Base-by-base conservation (phyloP, 2,888 invertebrate genomes). In the Mactromeris polynyma region DNA sequence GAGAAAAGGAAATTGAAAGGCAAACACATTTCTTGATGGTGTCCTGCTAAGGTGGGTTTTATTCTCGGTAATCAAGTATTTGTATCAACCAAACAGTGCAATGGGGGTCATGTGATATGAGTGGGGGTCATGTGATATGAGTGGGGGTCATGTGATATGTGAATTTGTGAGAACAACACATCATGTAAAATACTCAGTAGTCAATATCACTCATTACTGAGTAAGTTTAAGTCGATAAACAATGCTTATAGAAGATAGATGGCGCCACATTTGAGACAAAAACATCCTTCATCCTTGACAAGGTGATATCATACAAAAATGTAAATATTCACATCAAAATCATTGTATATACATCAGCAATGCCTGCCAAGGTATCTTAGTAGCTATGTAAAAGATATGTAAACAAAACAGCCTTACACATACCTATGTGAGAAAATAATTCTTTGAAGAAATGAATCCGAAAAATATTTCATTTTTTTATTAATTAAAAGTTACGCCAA, bases 11-110 rank as follows among this genome's bases (percentile, higher is more conserved):
- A 84, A 84, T 78, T 46, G 36, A 51, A 84, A 84, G 77, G 78
- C 78, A 46, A 84, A 78, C 84, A 84, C 84, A 78, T 51, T 54
- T 78, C 78, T 54, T 78, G 84, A 78, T 84, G 42, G 78, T 26
- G 9, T 78, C 84, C 84, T 73, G 84, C 84, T 19, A 78, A 31
- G 84, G 17, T n/a, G 31, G 42, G 51, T 54, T 84, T 84, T 84
- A 36, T 78, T 21, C 33, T 36, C 54, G 21, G 19, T 54, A 78
- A 84, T 84, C 84, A 54, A 38, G 54, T 54, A 54, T 78, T 78
- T 77, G 78, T 84, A 54, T 46, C 54, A 38, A 36, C 77, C 84
- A 78, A 40, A 42, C 40, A 33, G 0, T 33, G 73, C 73, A 73
- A n/a, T n/a, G n/a, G n/a, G n/a, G n/a, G n/a, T n/a, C n/a, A n/a